Conservation (phyloP, 2,888 invertebrate genomes). For the Chloromyia formosa region DNA sequence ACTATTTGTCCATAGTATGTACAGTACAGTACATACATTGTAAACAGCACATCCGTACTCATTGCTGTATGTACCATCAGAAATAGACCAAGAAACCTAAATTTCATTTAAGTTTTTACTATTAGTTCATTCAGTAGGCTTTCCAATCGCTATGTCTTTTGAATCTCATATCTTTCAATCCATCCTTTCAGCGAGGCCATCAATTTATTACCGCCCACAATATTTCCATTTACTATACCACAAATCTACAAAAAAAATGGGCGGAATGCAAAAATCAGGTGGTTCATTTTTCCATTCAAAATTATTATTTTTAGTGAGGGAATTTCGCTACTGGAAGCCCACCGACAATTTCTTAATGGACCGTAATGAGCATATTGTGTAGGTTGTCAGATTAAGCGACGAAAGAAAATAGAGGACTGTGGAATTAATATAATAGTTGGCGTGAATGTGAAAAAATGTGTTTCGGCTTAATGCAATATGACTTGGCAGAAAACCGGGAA, state of each 20-base stretch:
- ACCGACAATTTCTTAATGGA: conserved; percentile 41
- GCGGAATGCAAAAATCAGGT: conserved; percentile 23
- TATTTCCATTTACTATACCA: neutral
- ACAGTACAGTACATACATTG: too few species aligned
- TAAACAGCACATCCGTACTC: too few species aligned
- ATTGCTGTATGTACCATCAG: too few species aligned
- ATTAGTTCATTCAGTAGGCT: too few species aligned
- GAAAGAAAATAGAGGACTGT: conserved; percentile 36
- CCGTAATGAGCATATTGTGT: conserved; percentile 42
- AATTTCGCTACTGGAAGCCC: conserved; percentile 37
- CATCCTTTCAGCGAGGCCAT: neutral
- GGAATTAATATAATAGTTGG: conserved; percentile 21
- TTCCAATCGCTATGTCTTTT: too few species aligned
- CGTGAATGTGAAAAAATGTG: conserved; percentile 32
- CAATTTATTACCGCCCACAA: conserved; percentile 15
- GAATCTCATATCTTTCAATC: neutral
- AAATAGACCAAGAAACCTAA: too few species aligned
- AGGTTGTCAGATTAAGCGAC: conserved; percentile 40
- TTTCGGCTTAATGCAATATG: conserved; percentile 39
- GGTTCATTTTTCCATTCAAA: conserved; percentile 23
- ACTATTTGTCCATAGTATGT: too few species aligned
- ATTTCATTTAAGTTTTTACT: too few species aligned
- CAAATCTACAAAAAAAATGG: neutral
- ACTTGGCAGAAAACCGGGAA: conserved; percentile 21
- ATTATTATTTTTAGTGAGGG: neutral